These are phyloP conservation scores for Drosophila subpulchrella DNA, from an alignment of 1,140 invertebrate genomes.

Conservation along the genomic window DNA sequence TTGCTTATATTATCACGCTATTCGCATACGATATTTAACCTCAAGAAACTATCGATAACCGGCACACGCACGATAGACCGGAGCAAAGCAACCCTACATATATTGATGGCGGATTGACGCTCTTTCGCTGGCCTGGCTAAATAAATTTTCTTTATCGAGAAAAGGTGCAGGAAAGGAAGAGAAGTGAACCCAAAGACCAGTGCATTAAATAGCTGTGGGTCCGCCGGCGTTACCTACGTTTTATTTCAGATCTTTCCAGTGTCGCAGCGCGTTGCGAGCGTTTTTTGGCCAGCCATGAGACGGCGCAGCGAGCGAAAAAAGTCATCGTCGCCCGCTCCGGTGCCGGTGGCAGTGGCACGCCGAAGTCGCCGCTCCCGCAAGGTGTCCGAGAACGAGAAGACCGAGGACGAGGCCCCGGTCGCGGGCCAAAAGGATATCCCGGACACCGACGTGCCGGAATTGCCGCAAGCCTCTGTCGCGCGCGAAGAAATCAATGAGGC, in stretches of 20 bases:
- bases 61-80: not conserved
- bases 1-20: not conserved
- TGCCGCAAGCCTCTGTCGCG: slow-evolving; percentile 12
- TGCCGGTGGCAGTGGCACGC: slow-evolving; percentile 57
- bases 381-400: slow-evolving; percentile 65
- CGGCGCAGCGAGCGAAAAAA: slow-evolving; percentile 82
- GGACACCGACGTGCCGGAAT: slow-evolving; percentile 13
- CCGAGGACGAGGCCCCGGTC: slow-evolving; percentile 48
- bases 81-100: slow-evolving; percentile 52
- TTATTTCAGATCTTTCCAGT: slow-evolving; percentile 54
- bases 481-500: slow-evolving; percentile 59
- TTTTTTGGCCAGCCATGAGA: slow-evolving; percentile 66
- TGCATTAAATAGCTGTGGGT: slow-evolving; percentile 21
- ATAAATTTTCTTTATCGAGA: slow-evolving; percentile 54
- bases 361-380: slow-evolving; percentile 70
- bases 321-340: slow-evolving; percentile 71
- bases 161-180: slow-evolving; percentile 30
- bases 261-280: slow-evolving; percentile 22
- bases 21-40: not conserved
- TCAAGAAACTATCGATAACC: slow-evolving; percentile 24
- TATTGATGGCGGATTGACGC: slow-evolving; percentile 77
- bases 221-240: slow-evolving; percentile 22
- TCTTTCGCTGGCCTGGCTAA: slow-evolving; percentile 57
- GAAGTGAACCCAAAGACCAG: slow-evolving; percentile 16
- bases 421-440: slow-evolving; percentile 32